These are phyloP conservation scores for Anodontia alba DNA, from an alignment of 2,888 invertebrate species.

Conservation along the genomic window DNA sequence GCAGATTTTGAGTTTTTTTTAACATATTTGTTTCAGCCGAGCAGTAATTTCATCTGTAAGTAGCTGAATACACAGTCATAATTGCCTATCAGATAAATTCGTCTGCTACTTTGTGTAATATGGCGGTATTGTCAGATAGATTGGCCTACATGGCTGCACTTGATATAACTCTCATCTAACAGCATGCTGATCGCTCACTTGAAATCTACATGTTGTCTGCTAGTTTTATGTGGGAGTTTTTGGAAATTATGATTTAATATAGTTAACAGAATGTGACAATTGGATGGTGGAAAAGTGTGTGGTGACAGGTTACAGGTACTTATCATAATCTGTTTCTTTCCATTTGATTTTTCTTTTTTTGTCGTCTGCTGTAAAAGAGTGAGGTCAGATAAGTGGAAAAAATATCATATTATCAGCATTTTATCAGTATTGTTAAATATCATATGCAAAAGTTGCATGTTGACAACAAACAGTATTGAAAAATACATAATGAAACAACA, in stretches of 20 bases:
- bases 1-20: not conserved
- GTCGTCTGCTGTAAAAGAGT: not conserved
- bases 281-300: not conserved
- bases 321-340: not conserved
- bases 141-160: slow-evolving; percentile 20
- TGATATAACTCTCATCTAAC: not conserved
- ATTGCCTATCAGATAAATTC: slow-evolving; percentile 14
- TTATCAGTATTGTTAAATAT: no score
- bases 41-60: slow-evolving; percentile 9
- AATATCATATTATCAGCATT: no score
- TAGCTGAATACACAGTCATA: slow-evolving; percentile 13
- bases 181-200: not conserved
- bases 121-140: slow-evolving; percentile 20
- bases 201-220: not conserved
- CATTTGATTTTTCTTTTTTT: no score
- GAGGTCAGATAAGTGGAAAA: no score
- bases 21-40: slow-evolving; percentile 12
- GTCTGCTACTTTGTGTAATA: slow-evolving; percentile 21
- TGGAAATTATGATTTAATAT: not conserved
- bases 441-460: no score
- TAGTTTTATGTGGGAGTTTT: not conserved
- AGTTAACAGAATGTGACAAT: no score
- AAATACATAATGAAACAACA: no score
- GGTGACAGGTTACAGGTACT: not conserved
- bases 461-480: no score